A percentile compares a stretch with the other conserved stretches of the same genome.
These are phyloP conservation scores for Anabas testudineus DNA, from an alignment of 2,797 vertebrate species.

Conservation along the genomic window DNA sequence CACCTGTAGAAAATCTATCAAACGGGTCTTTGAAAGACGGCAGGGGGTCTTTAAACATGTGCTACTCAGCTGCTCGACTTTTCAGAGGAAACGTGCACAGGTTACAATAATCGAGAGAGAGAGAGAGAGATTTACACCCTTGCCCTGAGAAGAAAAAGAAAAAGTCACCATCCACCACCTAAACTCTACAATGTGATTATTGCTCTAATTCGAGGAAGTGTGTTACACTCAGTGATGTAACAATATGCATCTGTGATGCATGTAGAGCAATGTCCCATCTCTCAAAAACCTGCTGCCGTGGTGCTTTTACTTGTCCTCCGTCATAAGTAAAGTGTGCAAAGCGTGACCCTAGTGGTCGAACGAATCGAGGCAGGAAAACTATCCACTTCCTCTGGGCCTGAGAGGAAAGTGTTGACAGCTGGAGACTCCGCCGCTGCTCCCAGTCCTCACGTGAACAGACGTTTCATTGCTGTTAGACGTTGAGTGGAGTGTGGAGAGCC, in stretches of 20 bases:
- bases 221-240: conserved; percentile 85
- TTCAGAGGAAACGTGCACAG: conserved; percentile 80
- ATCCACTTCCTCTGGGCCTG: conserved; percentile 65
- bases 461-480: conserved; percentile 24
- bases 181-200: conserved; percentile 87
- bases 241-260: conserved; percentile 73
- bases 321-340: conserved; percentile 42
- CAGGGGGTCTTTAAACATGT: conserved; percentile 86
- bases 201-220: conserved; percentile 82
- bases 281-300: conserved; percentile 56
- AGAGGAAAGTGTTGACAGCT: conserved; percentile 49
- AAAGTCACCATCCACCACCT: conserved; percentile 74
- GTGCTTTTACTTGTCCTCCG: conserved; percentile 28
- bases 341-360: conserved; percentile 27
- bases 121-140: conserved; percentile 89
- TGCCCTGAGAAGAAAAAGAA: conserved; percentile 55
- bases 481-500: neutral
- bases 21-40: conserved; percentile 78
- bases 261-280: conserved; percentile 72
- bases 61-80: conserved; percentile 87
- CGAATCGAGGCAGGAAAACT: conserved; percentile 46
- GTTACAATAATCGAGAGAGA: conserved; percentile 81
- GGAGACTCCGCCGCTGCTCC: conserved; percentile 20
- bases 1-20: conserved; percentile 87
- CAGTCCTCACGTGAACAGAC: conserved; percentile 20